These are phyloP conservation scores for Meda fulgida DNA, from an alignment of 2,797 vertebrate species.

Conservation along the genomic window DNA sequence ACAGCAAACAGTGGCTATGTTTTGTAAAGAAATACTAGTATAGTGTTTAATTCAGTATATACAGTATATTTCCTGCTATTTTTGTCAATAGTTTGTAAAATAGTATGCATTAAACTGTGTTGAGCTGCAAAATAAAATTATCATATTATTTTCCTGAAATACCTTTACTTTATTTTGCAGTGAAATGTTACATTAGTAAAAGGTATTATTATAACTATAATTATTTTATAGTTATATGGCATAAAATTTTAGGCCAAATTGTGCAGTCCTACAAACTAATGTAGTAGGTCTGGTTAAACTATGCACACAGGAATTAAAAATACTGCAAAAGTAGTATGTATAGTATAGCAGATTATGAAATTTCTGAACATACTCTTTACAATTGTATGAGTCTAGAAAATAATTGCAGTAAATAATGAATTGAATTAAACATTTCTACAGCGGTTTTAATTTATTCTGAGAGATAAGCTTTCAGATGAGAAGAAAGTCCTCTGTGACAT, in stretches of 20 bases:
- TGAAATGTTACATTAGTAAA: not conserved
- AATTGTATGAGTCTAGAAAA: not conserved
- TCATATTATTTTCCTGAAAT: not conserved
- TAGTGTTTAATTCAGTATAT: not conserved
- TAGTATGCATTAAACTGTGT: not conserved
- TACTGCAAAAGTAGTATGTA: not conserved
- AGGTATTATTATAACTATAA: not conserved
- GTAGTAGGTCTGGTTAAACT: not conserved
- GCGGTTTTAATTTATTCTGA: not conserved
- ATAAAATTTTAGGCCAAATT: not conserved
- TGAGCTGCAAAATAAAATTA: not conserved
- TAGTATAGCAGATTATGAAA: not conserved
- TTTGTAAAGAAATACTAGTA: not conserved
- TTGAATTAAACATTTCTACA: not conserved
- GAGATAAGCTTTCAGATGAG: slow-evolving; percentile 1
- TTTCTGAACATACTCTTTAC: not conserved
- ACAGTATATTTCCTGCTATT: not conserved
- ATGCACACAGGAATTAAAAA: too few relatives aligned
- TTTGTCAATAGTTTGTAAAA: not conserved
- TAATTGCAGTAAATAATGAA: not conserved
- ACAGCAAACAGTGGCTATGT: not conserved
- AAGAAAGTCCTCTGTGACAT: not conserved
- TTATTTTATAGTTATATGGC: not conserved
- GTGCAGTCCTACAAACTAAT: not conserved
- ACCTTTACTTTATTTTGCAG: not conserved